A percentile compares a stretch with the other conserved stretches of the same genome.
Conservation (phyloP, 1,140 invertebrate species). For the Eciton burchellii region DNA sequence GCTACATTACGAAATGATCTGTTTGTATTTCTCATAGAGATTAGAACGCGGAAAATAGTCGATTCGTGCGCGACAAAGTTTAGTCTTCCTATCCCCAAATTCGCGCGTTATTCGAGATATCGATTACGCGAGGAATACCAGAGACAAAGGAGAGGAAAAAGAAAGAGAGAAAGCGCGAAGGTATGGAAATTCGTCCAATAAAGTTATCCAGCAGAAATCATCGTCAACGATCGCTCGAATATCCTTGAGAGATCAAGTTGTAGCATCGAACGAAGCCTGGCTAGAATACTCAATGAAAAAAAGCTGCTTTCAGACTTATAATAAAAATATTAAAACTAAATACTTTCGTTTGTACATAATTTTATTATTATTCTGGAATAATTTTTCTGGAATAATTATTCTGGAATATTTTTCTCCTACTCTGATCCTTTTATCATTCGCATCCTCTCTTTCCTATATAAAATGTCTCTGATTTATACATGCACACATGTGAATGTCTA, state of each 20-base stretch:
- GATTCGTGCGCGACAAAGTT: slow-evolving; percentile 29
- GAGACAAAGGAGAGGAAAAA: background rate
- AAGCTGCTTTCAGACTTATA: slow-evolving; percentile 78
- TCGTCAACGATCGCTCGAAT: slow-evolving; percentile 70
- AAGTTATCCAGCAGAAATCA: slow-evolving; percentile 40
- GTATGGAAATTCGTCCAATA: slow-evolving; percentile 48
- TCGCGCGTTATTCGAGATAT: slow-evolving; percentile 22
- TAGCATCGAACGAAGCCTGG: slow-evolving; percentile 77
- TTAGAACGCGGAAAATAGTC: background rate
- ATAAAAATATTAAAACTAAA: slow-evolving; percentile 73
- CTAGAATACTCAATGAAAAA: slow-evolving; percentile 75
- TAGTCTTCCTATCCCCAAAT: slow-evolving; percentile 50
- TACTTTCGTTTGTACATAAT: background rate
- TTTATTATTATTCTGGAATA: background rate
- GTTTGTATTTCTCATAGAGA: background rate
- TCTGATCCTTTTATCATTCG: background rate
- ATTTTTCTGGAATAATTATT: no score
- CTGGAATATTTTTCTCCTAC: no score
- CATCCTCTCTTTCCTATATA: background rate
- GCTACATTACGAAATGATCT: background rate
- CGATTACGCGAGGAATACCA: background rate
- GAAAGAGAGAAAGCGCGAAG: slow-evolving; percentile 3
- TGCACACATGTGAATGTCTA: background rate
- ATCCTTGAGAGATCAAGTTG: slow-evolving; percentile 73
- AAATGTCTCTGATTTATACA: background rate